These are phyloP conservation scores for Petrolisthes manimaculis DNA, from an alignment of 2,888 invertebrate species.

Conservation along the genomic window DNA sequence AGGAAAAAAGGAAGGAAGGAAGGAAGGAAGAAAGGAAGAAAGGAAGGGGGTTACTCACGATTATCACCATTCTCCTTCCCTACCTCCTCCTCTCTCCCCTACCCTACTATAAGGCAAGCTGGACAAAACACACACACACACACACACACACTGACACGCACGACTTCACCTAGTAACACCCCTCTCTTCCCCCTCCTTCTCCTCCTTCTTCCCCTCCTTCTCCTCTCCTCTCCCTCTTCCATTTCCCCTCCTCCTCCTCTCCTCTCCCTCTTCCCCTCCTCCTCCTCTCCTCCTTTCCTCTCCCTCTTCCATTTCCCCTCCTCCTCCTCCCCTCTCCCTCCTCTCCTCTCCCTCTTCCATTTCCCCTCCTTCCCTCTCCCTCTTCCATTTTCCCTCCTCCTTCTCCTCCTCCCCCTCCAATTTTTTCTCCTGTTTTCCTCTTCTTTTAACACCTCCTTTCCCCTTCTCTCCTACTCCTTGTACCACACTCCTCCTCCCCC, in stretches of 20 bases:
- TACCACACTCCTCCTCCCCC: constrained; percentile 1
- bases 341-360: background rate
- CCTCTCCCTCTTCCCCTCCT: background rate
- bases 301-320: background rate
- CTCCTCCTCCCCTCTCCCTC: background rate
- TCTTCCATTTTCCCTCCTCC: background rate
- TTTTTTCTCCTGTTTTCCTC: background rate
- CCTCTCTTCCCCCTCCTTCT: background rate
- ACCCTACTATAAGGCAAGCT: background rate
- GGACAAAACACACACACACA: too few relatives aligned
- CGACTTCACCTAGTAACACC: constrained; percentile 3
- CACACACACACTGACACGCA: constrained; percentile 7
- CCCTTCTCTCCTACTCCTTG: background rate
- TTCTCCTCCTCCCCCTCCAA: background rate
- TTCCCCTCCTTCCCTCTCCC: background rate
- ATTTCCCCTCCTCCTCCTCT: background rate
- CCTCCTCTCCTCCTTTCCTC: background rate
- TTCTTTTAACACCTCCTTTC: background rate
- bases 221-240: background rate
- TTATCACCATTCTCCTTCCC: background rate
- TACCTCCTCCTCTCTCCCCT: background rate
- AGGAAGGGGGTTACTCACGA: background rate
- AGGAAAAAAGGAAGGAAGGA: background rate
- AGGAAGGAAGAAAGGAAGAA: background rate
- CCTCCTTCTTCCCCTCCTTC: background rate